These are phyloP conservation scores for Harmothoe impar DNA, from an alignment of 2,888 invertebrate genomes.

Conservation along the genomic window DNA sequence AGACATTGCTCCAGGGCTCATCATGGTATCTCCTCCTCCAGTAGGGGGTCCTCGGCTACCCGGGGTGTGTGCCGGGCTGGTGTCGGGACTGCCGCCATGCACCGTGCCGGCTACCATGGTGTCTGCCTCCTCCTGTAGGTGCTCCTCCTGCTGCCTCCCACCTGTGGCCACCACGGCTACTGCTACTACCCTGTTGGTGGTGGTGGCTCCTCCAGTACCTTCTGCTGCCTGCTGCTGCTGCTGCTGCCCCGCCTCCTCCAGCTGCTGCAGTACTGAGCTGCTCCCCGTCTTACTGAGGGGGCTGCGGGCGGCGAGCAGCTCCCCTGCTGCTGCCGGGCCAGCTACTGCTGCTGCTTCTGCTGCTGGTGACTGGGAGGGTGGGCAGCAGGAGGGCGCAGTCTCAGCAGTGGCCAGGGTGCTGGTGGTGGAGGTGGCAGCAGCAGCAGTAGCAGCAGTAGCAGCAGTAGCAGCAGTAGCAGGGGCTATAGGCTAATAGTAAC, in stretches of 20 bases:
- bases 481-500: no score
- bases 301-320: not conserved
- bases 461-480: not conserved
- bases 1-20: slow-evolving; percentile 7
- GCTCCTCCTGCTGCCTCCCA: not conserved
- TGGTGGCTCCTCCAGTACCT: no score
- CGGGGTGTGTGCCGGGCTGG: slow-evolving; percentile 21
- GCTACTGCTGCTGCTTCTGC: not conserved
- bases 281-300: not conserved
- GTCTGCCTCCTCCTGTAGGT: not conserved
- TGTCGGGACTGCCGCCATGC: not conserved
- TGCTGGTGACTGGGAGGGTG: not conserved
- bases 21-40: not conserved
- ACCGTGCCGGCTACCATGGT: slow-evolving; percentile 44
- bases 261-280: no score
- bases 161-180: not conserved
- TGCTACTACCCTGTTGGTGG: no score
- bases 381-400: not conserved
- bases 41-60: not conserved
- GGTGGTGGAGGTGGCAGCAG: not conserved
- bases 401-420: slow-evolving; percentile 6
- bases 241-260: no score
- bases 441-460: not conserved
- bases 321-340: not conserved
- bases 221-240: no score